Evolutionary conservation across 2,888 invertebrate genomes (phyloP).

Genomic region (Papilio elwesi): DNA sequence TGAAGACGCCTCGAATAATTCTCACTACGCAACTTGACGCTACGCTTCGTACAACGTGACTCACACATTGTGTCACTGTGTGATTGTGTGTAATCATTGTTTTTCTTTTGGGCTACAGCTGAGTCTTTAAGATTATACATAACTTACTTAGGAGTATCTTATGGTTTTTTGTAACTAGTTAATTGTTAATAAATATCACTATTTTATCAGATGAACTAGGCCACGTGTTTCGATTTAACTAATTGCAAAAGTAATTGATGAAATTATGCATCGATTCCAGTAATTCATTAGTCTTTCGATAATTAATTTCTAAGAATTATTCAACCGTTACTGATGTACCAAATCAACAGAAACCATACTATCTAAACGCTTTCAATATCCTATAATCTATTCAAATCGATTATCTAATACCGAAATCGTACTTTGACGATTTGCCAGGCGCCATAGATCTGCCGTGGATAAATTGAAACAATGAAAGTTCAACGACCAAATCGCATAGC

Average conservation of each 20-base stretch:
- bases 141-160: too few relatives aligned
- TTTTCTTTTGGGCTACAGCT: background rate
- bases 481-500: constrained; percentile 25
- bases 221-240: too few relatives aligned
- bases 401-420: constrained; percentile 21
- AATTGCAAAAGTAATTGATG: too few relatives aligned
- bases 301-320: too few relatives aligned
- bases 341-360: background rate
- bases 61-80: constrained; percentile 24
- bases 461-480: constrained; percentile 31
- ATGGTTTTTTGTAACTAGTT: too few relatives aligned
- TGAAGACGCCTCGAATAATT: constrained; percentile 50
- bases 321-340: background rate
- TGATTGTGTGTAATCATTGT: background rate
- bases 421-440: constrained; percentile 33
- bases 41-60: constrained; percentile 4
- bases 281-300: too few relatives aligned
- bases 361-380: constrained; percentile 12
- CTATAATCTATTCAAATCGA: constrained; percentile 7
- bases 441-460: constrained; percentile 13
- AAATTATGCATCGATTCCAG: too few relatives aligned
- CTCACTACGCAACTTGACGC: constrained; percentile 49
- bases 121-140: too few relatives aligned
- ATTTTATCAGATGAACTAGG: background rate
- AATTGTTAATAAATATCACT: background rate